phyloP scores from a whole-genome alignment of 1,140 invertebrate genomes.

The Chymomyza costata region DNA sequence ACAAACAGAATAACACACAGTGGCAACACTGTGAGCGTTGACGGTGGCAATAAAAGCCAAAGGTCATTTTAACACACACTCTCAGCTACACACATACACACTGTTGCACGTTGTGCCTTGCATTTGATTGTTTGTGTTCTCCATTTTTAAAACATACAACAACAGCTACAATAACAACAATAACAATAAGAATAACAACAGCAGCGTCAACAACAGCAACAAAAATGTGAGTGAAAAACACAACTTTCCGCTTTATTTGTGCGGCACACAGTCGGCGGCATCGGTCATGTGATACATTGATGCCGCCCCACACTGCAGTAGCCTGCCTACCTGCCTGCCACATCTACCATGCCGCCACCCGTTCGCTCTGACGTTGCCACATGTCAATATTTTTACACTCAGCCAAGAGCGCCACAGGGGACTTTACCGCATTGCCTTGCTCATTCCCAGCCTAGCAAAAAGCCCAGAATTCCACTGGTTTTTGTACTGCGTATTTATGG shows the following conservation, averaged over 20 bases:
- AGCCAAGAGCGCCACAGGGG: conserved; percentile 42
- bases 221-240: no score
- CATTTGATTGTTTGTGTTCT: conserved; percentile 64
- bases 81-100: conserved; percentile 14
- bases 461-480: no score
- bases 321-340: background rate
- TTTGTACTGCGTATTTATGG: no score
- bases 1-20: conserved; percentile 1
- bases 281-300: conserved; percentile 43
- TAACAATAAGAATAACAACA: conserved; percentile 27
- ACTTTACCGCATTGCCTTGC: conserved; percentile 13
- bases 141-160: conserved; percentile 22
- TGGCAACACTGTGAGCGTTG: background rate
- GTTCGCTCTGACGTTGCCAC: conserved; percentile 15
- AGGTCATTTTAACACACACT: conserved; percentile 55
- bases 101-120: conserved; percentile 43
- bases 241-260: conserved; percentile 67
- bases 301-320: background rate
- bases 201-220: background rate
- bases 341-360: conserved; percentile 2
- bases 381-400: conserved; percentile 67
- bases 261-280: no score
- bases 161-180: conserved; percentile 26
- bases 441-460: no score
- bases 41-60: conserved; percentile 53